Evolutionary conservation across 2,113 vertebrate genomes (phyloP).

Genomic region (Bos indicus): DNA sequence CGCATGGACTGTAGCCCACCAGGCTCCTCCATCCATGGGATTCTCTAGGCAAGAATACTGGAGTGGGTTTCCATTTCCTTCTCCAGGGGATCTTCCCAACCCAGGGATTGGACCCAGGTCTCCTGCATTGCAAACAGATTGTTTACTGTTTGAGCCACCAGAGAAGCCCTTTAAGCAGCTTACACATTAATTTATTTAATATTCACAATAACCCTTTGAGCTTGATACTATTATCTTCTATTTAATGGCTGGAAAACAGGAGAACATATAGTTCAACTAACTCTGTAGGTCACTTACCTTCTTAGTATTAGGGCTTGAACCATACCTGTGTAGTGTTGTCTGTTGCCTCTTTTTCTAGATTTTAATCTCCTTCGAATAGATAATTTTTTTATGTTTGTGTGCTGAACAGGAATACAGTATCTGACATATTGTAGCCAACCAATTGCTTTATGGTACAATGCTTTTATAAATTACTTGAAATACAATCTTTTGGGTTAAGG

Average conservation of each 20-base stretch:
- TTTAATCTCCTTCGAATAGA: not conserved
- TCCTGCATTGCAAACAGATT: not conserved
- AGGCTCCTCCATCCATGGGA: not conserved
- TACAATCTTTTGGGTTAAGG: conserved; percentile 11
- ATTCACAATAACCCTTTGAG: not conserved
- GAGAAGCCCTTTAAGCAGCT: not conserved
- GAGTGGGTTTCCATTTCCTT: not conserved
- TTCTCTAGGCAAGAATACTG: not conserved
- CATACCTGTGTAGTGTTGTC: not conserved
- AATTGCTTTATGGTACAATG: not conserved
- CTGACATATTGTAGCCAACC: not conserved
- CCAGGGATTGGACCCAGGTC: not conserved
- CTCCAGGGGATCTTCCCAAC: not conserved
- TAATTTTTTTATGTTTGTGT: not conserved
- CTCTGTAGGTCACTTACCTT: not conserved
- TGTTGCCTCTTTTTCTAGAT: not conserved
- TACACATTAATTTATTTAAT: not conserved
- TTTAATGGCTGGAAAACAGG: not conserved
- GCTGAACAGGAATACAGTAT: not conserved
- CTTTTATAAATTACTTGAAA: conserved; percentile 37
- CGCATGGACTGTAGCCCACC: not conserved
- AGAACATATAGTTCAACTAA: not conserved
- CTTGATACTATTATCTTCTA: not conserved
- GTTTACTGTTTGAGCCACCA: not conserved
- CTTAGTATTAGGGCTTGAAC: not conserved